Percentiles rank a stretch among this genome's conserved stretches.
Evolutionary conservation across 2,888 invertebrate genomes (phyloP).

Genomic region (Athripsodes cinereus): DNA sequence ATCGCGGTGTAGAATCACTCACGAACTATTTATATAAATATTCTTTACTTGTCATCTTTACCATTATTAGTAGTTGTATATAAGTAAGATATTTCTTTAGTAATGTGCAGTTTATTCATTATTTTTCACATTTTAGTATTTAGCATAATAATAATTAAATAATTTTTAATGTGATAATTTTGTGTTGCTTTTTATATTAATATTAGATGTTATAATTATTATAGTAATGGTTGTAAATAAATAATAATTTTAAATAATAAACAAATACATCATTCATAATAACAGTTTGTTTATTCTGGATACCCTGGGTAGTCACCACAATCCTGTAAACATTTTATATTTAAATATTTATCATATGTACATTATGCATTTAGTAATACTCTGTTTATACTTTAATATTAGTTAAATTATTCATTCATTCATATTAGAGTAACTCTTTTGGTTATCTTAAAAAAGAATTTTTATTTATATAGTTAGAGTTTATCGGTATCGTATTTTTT

Average conservation of each 20-base stretch:
- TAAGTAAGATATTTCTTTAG: constrained; percentile 23
- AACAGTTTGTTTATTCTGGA: constrained; percentile 21
- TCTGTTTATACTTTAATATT: constrained; percentile 10
- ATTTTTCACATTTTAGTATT: constrained; percentile 22
- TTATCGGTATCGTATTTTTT: too few relatives aligned
- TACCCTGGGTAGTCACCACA: constrained; percentile 24
- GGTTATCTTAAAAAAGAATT: neutral
- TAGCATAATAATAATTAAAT: too few relatives aligned
- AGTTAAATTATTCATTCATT: neutral
- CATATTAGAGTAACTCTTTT: neutral
- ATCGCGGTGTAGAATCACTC: constrained; percentile 22
- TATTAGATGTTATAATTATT: constrained; percentile 5
- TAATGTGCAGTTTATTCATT: constrained; percentile 15
- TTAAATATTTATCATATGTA: constrained; percentile 26
- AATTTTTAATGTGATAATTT: neutral
- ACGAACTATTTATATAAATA: constrained; percentile 19
- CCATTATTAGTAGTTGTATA: constrained; percentile 26
- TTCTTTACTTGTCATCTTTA: constrained; percentile 24
- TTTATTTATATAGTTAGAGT: too few relatives aligned
- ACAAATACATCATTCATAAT: constrained; percentile 11
- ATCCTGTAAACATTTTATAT: constrained; percentile 28
- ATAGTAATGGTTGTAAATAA: constrained; percentile 7
- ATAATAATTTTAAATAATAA: constrained; percentile 16
- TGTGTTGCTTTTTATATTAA: neutral
- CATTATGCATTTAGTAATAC: constrained; percentile 20